These are phyloP conservation scores for Chalcis sispes DNA, from an alignment of 2,888 invertebrate species.

Conservation along the genomic window DNA sequence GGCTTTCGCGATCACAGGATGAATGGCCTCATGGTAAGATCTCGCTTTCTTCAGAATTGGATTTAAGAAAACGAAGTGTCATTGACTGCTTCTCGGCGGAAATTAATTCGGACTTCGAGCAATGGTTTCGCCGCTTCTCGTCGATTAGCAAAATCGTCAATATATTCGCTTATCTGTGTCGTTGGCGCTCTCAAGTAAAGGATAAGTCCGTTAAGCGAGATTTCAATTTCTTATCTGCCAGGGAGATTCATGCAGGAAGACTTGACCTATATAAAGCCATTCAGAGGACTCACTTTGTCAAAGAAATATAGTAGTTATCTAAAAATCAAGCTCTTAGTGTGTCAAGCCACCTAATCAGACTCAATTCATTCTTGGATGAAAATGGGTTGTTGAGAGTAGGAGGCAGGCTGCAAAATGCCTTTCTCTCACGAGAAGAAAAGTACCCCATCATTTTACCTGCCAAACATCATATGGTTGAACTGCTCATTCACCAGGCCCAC, in stretches of 20 bases:
- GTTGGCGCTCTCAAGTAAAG: background rate
- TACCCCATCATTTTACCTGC: too few species aligned
- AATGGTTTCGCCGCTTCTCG: background rate
- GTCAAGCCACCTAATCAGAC: background rate
- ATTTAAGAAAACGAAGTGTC: background rate
- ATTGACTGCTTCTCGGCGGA: background rate
- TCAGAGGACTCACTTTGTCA: background rate
- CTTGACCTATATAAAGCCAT: too few species aligned
- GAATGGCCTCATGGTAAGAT: too few species aligned
- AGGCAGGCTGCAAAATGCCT: background rate
- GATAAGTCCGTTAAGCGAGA: background rate
- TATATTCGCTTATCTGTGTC: background rate
- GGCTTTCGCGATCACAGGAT: too few species aligned
- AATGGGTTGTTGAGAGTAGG: background rate
- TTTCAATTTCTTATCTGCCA: too few species aligned
- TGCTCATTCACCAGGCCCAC: constrained; percentile 1
- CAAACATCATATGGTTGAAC: background rate
- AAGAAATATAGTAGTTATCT: background rate
- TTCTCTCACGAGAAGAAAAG: too few species aligned
- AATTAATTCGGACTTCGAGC: background rate
- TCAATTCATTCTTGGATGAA: background rate
- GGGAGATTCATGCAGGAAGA: too few species aligned
- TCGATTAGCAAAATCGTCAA: background rate
- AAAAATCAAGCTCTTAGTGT: background rate
- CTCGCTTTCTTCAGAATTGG: too few species aligned